Conservation (phyloP, 2,888 invertebrate genomes). For the Apodemia mormo region DNA sequence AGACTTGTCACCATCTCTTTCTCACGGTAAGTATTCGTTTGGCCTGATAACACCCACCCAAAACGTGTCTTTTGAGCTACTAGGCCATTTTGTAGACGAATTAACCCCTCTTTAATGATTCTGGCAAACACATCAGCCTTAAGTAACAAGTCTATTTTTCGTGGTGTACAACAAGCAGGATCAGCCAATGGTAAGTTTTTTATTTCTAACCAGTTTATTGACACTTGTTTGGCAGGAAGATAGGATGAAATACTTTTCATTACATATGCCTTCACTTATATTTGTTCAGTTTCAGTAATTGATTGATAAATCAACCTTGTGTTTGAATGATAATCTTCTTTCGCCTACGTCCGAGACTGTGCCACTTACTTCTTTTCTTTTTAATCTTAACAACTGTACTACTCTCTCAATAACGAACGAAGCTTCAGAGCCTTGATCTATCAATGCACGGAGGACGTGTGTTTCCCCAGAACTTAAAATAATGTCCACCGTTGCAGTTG, state of each 20-base stretch:
- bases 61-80: slow-evolving; percentile 37
- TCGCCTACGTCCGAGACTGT: slow-evolving; percentile 38
- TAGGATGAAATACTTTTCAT: slow-evolving; percentile 33
- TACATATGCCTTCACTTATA: slow-evolving; percentile 30
- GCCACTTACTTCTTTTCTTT: slow-evolving; percentile 32
- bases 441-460: slow-evolving; percentile 36
- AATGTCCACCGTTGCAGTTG: slow-evolving; percentile 31
- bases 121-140: slow-evolving; percentile 37
- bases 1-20: background rate
- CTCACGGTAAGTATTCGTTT: slow-evolving; percentile 1
- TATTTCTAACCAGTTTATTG: slow-evolving; percentile 29
- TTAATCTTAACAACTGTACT: slow-evolving; percentile 34
- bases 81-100: slow-evolving; percentile 29
- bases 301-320: slow-evolving; percentile 30
- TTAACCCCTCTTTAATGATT: slow-evolving; percentile 37
- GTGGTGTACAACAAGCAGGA: slow-evolving; percentile 26
- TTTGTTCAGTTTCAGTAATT: slow-evolving; percentile 19
- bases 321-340: slow-evolving; percentile 30
- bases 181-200: slow-evolving; percentile 32
- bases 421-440: slow-evolving; percentile 42
- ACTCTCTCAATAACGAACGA: slow-evolving; percentile 38
- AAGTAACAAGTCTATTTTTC: slow-evolving; percentile 34
- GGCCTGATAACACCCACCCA: slow-evolving; percentile 34
- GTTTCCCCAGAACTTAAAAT: slow-evolving; percentile 29
- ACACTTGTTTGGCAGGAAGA: slow-evolving; percentile 30